A percentile compares a stretch with the other conserved stretches of the same genome.
Conservation (phyloP, 2,113 vertebrate genomes). For the Haemorhous mexicanus region DNA sequence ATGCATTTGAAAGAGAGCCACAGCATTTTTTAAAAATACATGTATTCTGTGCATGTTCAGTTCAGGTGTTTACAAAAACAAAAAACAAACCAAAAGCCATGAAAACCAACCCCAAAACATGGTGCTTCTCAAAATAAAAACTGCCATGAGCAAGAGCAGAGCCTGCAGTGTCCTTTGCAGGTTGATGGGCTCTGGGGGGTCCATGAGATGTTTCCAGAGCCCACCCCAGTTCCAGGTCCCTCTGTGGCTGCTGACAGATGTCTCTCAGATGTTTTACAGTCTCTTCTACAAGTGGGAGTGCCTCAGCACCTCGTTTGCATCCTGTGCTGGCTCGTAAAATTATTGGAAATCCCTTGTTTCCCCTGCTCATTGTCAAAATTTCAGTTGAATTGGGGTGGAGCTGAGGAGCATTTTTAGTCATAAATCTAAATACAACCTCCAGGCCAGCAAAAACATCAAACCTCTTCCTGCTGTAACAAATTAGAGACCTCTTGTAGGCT, state of each 20-base stretch:
- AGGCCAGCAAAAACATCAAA: background rate
- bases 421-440: background rate
- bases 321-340: background rate
- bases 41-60: fast-evolving
- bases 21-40: background rate
- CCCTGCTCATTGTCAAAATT: background rate
- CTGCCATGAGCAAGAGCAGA: background rate
- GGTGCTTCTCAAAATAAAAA: background rate
- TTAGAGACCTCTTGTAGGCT: background rate
- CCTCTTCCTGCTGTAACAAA: background rate
- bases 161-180: background rate
- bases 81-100: background rate
- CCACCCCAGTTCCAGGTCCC: background rate
- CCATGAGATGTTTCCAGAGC: background rate
- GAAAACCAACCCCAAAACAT: fast-evolving
- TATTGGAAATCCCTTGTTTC: background rate
- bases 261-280: background rate
- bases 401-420: background rate
- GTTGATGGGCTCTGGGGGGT: background rate
- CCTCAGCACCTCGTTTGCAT: background rate
- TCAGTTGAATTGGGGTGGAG: background rate
- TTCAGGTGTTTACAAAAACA: background rate
- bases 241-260: background rate
- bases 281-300: background rate
- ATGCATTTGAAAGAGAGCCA: background rate